phyloP scores from a whole-genome alignment of 2,888 invertebrate genomes.

The Digitonthophagus gazella region DNA sequence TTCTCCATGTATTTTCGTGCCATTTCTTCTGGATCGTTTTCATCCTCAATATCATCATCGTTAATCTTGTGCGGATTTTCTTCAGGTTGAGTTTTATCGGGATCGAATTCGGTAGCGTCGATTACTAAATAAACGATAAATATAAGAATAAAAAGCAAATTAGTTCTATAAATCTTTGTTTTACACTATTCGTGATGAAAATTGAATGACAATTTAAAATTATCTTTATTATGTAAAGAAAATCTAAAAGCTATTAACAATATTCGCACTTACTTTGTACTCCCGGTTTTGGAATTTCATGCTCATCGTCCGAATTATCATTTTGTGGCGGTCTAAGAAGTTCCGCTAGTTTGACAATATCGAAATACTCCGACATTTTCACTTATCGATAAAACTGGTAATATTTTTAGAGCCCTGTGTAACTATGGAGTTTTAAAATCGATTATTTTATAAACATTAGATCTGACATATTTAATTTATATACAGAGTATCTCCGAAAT shows the following conservation, averaged over 20 bases:
- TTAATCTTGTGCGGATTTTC: conserved; percentile 8
- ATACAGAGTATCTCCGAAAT: too few relatives aligned
- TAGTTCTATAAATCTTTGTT: too few relatives aligned
- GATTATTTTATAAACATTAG: too few relatives aligned
- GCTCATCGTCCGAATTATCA: conserved; percentile 42
- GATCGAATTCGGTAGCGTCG: neutral
- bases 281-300: conserved; percentile 35
- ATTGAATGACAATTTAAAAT: too few relatives aligned
- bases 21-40: conserved; percentile 20
- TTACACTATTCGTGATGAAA: too few relatives aligned
- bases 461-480: too few relatives aligned
- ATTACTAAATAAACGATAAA: neutral
- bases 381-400: conserved; percentile 5
- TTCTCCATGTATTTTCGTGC: conserved; percentile 19
- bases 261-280: conserved; percentile 19
- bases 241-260: neutral
- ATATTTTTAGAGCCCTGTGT: too few relatives aligned
- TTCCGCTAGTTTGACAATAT: conserved; percentile 45
- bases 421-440: too few relatives aligned
- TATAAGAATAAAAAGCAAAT: neutral
- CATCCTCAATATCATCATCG: conserved; percentile 12
- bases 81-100: conserved; percentile 38
- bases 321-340: conserved; percentile 42
- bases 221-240: too few relatives aligned
- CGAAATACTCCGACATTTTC: conserved; percentile 39